These are phyloP conservation scores for Aricia agestis DNA, from an alignment of 1,140 invertebrate genomes.

Conservation along the genomic window DNA sequence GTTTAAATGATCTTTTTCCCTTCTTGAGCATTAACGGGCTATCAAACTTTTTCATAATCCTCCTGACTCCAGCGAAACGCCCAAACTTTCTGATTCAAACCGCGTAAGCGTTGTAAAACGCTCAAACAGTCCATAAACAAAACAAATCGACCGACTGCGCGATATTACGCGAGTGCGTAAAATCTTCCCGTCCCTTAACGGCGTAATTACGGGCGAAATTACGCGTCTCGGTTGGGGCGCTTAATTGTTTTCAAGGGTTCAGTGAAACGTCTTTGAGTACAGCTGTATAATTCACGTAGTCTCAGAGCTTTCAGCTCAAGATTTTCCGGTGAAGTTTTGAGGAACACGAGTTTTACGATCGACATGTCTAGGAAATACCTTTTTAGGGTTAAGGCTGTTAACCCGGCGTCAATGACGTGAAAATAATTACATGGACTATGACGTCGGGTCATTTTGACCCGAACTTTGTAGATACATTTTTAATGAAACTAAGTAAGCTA, in stretches of 20 bases:
- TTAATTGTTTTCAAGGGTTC: conserved; percentile 52
- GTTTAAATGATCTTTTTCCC: neutral
- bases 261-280: conserved; percentile 27
- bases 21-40: neutral
- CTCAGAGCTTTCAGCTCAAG: neutral
- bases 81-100: conserved; percentile 7
- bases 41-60: conserved; percentile 1
- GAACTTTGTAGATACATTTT: too few species aligned
- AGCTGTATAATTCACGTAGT: conserved; percentile 32
- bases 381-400: too few species aligned
- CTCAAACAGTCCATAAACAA: conserved; percentile 24
- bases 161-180: conserved; percentile 45
- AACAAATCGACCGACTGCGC: conserved; percentile 23
- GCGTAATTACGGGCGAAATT: conserved; percentile 57
- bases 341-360: too few species aligned
- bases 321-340: neutral
- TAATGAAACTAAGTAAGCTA: too few species aligned
- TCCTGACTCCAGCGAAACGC: neutral
- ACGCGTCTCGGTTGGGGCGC: conserved; percentile 32
- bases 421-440: too few species aligned
- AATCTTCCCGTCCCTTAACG: conserved; percentile 54
- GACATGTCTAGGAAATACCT: too few species aligned
- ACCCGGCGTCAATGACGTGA: too few species aligned
- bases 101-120: conserved; percentile 13
- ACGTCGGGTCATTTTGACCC: too few species aligned